Evolutionary conservation across 2,888 invertebrate species (phyloP).

Genomic region (Sinotaia quadrata): DNA sequence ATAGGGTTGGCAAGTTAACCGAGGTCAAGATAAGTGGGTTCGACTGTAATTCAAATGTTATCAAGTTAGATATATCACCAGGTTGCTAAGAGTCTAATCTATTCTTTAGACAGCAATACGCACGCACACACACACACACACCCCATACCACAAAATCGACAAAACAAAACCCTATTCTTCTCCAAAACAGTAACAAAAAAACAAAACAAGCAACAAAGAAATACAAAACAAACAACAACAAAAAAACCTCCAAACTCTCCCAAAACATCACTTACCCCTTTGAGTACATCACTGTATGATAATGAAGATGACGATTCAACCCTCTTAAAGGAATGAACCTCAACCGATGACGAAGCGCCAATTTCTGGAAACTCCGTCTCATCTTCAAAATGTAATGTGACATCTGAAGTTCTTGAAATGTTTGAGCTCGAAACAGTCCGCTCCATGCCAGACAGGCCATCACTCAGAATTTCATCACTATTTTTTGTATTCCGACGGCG

Average conservation of each 20-base stretch:
- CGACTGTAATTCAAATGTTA: too few species aligned
- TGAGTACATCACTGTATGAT: constrained; percentile 64
- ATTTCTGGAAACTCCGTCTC: constrained; percentile 68
- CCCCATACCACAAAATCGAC: not conserved
- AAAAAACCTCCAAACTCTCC: not conserved
- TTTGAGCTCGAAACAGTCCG: constrained; percentile 35
- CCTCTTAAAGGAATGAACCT: constrained; percentile 1
- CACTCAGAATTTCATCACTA: constrained; percentile 33
- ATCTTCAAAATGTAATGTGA: constrained; percentile 64
- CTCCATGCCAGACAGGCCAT: constrained; percentile 33
- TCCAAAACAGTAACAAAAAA: not conserved
- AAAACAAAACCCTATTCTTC: not conserved
- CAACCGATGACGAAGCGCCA: constrained; percentile 8
- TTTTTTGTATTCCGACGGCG: constrained; percentile 29
- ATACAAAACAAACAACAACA: not conserved
- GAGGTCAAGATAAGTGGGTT: too few species aligned
- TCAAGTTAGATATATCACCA: too few species aligned
- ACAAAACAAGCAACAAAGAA: not conserved
- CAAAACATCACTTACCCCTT: constrained; percentile 41
- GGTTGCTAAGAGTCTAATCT: too few species aligned
- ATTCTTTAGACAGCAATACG: not conserved
- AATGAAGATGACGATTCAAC: constrained; percentile 34
- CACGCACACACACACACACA: constrained; percentile 1
- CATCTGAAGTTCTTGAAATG: constrained; percentile 32
- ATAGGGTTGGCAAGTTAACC: too few species aligned